A percentile compares a stretch with the other conserved stretches of the same genome.
Conservation (phyloP, 92 coral and sea anemone genomes). For the Porites rus region DNA sequence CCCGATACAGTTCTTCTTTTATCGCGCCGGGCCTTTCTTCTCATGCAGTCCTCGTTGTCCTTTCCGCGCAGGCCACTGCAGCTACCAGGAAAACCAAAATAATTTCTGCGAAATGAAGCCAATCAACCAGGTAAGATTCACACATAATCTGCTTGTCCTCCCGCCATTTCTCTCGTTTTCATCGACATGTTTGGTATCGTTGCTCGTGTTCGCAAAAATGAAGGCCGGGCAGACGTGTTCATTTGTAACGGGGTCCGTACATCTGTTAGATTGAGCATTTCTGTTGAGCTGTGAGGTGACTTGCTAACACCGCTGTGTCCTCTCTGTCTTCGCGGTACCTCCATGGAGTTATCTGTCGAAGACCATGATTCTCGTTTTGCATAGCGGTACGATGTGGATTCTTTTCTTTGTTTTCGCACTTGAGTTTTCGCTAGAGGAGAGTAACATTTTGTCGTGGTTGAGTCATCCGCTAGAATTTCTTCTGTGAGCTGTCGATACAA, state of each 20-base stretch:
- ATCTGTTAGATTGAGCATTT: slow-evolving; percentile 32
- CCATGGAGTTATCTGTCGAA: slow-evolving; percentile 78
- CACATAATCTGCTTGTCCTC: slow-evolving; percentile 93
- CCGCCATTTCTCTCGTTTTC: slow-evolving; percentile 82
- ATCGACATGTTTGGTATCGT: slow-evolving; percentile 66
- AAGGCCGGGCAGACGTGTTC: slow-evolving; percentile 49
- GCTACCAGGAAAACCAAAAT: too few species aligned
- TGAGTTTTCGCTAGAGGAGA: slow-evolving; percentile 59
- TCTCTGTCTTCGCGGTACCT: slow-evolving; percentile 43
- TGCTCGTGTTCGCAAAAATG: slow-evolving; percentile 69
- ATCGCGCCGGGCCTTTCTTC: too few species aligned
- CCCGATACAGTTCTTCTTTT: too few species aligned
- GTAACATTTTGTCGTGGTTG: slow-evolving; percentile 51
- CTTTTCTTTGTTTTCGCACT: slow-evolving; percentile 66
- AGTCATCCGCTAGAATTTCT: slow-evolving; percentile 47
- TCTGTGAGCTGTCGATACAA: slow-evolving; percentile 55
- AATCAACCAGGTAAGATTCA: slow-evolving; percentile 15
- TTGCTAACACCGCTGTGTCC: slow-evolving; percentile 33
- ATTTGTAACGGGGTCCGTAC: slow-evolving; percentile 46
- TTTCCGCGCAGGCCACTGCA: too few species aligned
- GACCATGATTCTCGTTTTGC: slow-evolving; percentile 81
- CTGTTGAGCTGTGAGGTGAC: slow-evolving; percentile 39
- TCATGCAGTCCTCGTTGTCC: too few species aligned
- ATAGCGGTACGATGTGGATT: slow-evolving; percentile 71
- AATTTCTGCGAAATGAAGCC: not conserved